These are phyloP conservation scores for Pseudorhiza aurosa DNA, from an alignment of 30 jellyfish, hydroid and myxozoan species.

Conservation along the genomic window DNA sequence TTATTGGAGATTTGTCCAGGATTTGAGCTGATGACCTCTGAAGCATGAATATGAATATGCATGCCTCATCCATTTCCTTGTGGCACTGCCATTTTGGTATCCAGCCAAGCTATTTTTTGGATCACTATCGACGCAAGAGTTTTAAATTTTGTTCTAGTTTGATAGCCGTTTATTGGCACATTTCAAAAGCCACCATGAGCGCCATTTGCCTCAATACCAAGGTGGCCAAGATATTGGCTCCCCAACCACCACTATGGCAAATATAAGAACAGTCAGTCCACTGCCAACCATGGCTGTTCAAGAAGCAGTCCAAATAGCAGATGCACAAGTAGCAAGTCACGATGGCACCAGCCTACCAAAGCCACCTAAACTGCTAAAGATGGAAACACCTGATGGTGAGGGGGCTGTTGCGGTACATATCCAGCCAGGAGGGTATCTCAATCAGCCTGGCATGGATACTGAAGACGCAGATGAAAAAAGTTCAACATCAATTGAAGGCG, in stretches of 20 bases:
- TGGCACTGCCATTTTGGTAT: too few species aligned
- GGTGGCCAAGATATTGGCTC: conserved; percentile 41
- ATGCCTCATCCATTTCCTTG: too few species aligned
- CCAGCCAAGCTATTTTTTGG: too few species aligned
- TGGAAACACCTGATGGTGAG: conserved; percentile 70
- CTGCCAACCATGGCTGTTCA: conserved; percentile 77
- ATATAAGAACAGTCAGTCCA: conserved; percentile 67
- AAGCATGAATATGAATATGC: too few species aligned
- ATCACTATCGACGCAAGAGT: too few species aligned
- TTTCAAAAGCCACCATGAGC: conserved; percentile 72
- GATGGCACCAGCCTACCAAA: conserved; percentile 58
- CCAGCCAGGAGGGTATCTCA: conserved; percentile 62
- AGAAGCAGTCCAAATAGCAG: conserved; percentile 59
- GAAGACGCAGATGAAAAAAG: conserved; percentile 49
- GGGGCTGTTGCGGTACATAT: conserved; percentile 55
- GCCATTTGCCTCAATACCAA: conserved; percentile 63
- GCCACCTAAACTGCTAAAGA: conserved; percentile 66
- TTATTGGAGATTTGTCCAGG: too few species aligned
- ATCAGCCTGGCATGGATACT: conserved; percentile 31
- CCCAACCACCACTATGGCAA: conserved; percentile 55
- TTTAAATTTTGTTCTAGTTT: too few species aligned
- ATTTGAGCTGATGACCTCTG: too few species aligned
- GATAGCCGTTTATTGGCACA: conserved; percentile 74
- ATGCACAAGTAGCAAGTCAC: conserved; percentile 45
- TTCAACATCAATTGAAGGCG: conserved; percentile 35